phyloP scores from a whole-genome alignment of 2,888 invertebrate genomes.

The Ditylenchus weischeri region DNA sequence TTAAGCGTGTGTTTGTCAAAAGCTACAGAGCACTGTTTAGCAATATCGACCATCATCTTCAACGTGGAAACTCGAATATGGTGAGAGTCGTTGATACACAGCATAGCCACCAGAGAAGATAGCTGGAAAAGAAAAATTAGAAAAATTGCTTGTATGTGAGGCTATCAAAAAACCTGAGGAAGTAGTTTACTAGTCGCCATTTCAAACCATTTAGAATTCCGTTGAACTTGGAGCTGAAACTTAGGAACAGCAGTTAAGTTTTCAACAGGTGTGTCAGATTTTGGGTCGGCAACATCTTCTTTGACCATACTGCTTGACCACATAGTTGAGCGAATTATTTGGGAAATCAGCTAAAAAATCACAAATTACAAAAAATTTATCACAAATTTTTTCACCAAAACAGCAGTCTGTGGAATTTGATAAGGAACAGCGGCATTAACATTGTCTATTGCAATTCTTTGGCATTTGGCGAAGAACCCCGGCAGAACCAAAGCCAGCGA shows the following conservation, averaged over 20 bases:
- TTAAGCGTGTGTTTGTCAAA: neutral
- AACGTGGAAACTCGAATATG: slow-evolving; percentile 14
- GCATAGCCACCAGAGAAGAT: slow-evolving; percentile 10
- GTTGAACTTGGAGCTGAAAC: slow-evolving; percentile 5
- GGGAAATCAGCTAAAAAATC: neutral
- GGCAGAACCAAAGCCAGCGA: slow-evolving; percentile 23
- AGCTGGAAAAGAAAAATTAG: slow-evolving; percentile 8
- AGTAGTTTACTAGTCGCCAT: slow-evolving; percentile 22
- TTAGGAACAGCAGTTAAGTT: neutral
- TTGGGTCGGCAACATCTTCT: neutral
- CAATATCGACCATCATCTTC: slow-evolving; percentile 2
- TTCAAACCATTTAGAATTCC: slow-evolving; percentile 15
- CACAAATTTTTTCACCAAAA: neutral
- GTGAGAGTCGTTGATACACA: slow-evolving; percentile 10
- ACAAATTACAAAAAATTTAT: neutral
- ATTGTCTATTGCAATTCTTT: slow-evolving; percentile 13
- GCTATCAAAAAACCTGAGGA: slow-evolving; percentile 15
- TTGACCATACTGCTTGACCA: neutral
- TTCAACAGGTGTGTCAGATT: neutral
- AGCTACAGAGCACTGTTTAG: neutral
- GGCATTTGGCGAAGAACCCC: slow-evolving; percentile 19
- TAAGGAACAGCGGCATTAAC: slow-evolving; percentile 10
- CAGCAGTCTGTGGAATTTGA: slow-evolving; percentile 9
- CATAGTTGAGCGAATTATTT: neutral
- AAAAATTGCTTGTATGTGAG: neutral